Percentiles rank a stretch among this genome's conserved stretches.
These are phyloP conservation scores for Trididemnum nubilum DNA, from an alignment of 23 tunicate species.

Conservation along the genomic window DNA sequence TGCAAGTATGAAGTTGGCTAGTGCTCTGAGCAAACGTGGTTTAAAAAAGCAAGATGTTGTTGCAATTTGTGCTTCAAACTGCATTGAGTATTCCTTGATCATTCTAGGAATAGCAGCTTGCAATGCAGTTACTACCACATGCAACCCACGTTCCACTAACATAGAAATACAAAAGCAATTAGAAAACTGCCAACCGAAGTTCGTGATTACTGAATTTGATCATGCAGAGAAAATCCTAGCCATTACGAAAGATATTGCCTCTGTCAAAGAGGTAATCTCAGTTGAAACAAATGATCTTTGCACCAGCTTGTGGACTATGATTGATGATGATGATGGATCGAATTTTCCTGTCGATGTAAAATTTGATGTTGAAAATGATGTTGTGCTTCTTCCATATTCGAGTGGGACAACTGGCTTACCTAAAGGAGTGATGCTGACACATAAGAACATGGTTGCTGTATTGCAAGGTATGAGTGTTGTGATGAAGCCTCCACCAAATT, in stretches of 20 bases:
- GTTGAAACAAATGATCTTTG: background rate
- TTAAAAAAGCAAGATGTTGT: constrained; percentile 54
- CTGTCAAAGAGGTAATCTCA: constrained; percentile 35
- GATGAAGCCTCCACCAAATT: too few species aligned
- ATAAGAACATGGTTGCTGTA: constrained; percentile 45
- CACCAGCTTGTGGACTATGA: background rate
- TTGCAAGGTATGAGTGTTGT: too few species aligned
- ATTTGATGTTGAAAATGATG: constrained; percentile 34
- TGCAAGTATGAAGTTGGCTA: constrained; percentile 38
- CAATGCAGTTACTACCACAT: constrained; percentile 53
- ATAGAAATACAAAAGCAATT: constrained; percentile 58
- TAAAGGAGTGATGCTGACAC: constrained; percentile 83
- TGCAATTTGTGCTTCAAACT: constrained; percentile 47
- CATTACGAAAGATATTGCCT: constrained; percentile 30
- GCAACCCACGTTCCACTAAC: constrained; percentile 52
- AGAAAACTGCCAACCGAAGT: constrained; percentile 31
- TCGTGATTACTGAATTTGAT: constrained; percentile 42
- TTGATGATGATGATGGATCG: constrained; percentile 10
- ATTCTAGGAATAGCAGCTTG: constrained; percentile 53
- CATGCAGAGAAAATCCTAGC: constrained; percentile 34
- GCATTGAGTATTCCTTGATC: constrained; percentile 43
- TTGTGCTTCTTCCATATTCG: constrained; percentile 59
- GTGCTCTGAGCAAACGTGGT: constrained; percentile 45
- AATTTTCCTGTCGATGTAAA: constrained; percentile 7
- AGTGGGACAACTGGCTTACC: constrained; percentile 93